Evolutionary conservation across 2,113 vertebrate genomes (phyloP).

Genomic region (Anhinga anhinga): DNA sequence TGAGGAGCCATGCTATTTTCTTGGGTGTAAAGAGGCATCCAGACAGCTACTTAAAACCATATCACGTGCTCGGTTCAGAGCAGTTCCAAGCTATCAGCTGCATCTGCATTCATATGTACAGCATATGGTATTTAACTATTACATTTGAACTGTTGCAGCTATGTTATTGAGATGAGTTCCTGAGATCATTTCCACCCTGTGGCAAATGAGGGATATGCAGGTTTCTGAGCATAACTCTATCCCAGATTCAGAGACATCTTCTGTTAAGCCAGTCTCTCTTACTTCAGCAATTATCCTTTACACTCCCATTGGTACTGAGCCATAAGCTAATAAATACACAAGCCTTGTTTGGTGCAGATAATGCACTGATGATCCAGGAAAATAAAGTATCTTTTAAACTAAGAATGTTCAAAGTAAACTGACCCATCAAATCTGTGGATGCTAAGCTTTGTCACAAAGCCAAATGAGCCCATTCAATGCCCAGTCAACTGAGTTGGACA

Average conservation of each 20-base stretch:
- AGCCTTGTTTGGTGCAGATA: neutral
- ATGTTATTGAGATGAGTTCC: neutral
- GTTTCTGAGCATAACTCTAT: neutral
- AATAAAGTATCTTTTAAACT: neutral
- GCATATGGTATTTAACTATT: neutral
- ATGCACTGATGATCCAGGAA: neutral
- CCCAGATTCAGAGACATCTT: neutral
- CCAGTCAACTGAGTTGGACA: neutral
- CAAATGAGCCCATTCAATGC: neutral
- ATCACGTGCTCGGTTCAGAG: neutral
- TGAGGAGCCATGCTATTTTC: neutral
- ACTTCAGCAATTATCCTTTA: neutral
- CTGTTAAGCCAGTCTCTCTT: neutral
- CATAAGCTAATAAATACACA: neutral
- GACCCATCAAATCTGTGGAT: neutral
- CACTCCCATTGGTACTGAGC: neutral
- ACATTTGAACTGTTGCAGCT: neutral
- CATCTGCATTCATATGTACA: neutral
- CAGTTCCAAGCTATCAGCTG: neutral
- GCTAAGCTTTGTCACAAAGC: neutral
- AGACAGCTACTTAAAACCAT: neutral
- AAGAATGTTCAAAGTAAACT: neutral
- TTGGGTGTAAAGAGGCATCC: neutral
- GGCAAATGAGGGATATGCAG: neutral
- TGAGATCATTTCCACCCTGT: constrained; percentile 7